phyloP scores from a whole-genome alignment of 2,888 invertebrate genomes.

The Camptogramma bilineatum region DNA sequence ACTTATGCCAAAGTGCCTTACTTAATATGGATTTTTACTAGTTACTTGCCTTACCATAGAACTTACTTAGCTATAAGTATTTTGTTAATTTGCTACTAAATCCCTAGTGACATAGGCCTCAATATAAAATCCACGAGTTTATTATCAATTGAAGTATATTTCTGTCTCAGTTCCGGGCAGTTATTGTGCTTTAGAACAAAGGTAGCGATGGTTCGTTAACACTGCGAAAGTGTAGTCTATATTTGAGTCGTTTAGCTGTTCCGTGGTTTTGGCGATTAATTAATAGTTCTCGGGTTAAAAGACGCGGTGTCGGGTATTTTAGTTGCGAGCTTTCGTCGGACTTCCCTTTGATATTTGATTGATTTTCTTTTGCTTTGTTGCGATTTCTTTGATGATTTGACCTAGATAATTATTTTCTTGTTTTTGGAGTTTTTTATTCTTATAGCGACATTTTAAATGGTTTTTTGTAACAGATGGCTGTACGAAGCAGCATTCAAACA shows the following conservation, averaged over 20 bases:
- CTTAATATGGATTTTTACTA: no score
- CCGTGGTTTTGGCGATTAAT: slow-evolving; percentile 58
- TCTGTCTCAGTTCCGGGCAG: slow-evolving; percentile 54
- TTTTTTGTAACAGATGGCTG: neutral
- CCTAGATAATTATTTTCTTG: slow-evolving; percentile 13
- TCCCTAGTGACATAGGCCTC: neutral
- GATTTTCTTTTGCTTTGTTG: slow-evolving; percentile 31
- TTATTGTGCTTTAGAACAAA: slow-evolving; percentile 64
- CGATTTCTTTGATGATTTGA: slow-evolving; percentile 26
- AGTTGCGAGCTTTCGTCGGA: slow-evolving; percentile 45
- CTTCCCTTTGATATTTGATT: slow-evolving; percentile 44
- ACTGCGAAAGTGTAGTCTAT: slow-evolving; percentile 55
- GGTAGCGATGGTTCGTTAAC: slow-evolving; percentile 76
- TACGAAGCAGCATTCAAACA: neutral
- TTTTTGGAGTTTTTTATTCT: neutral
- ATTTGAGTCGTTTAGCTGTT: slow-evolving; percentile 57
- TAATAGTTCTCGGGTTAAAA: slow-evolving; percentile 52
- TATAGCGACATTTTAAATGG: neutral
- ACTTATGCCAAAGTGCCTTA: no score
- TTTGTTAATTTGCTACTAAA: no score
- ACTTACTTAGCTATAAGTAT: no score
- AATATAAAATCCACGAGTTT: slow-evolving; percentile 43
- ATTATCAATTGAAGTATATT: slow-evolving; percentile 64
- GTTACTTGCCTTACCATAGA: no score
- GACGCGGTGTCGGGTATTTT: slow-evolving; percentile 44